Conservation (phyloP, 2,113 vertebrate genomes). For the Nothocercus julius region DNA sequence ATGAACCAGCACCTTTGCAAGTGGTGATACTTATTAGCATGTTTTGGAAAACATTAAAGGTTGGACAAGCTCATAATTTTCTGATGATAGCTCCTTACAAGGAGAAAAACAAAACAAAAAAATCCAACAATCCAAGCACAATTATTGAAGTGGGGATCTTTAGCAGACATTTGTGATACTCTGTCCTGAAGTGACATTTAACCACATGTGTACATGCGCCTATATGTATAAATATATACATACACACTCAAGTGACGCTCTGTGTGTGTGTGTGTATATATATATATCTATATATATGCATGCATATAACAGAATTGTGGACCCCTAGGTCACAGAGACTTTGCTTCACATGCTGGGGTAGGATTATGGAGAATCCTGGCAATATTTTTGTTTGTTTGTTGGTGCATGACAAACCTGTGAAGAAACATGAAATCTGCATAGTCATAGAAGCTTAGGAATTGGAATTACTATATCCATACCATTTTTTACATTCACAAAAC, state of each 20-base stretch:
- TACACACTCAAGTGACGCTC: no score
- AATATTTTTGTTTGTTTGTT: not conserved
- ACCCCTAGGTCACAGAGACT: not conserved
- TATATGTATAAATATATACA: no score
- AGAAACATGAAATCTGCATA: not conserved
- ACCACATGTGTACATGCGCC: not conserved
- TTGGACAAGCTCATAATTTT: conserved; percentile 28
- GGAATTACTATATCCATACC: not conserved
- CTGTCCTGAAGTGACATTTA: not conserved
- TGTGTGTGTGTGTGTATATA: not conserved
- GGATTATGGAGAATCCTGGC: conserved; percentile 14
- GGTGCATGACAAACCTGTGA: not conserved
- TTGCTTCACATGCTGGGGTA: not conserved
- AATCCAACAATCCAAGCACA: not conserved
- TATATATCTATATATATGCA: not conserved
- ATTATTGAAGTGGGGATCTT: not conserved
- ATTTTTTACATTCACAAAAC: not conserved
- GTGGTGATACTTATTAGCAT: not conserved
- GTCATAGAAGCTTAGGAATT: not conserved
- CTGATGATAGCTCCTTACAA: not conserved
- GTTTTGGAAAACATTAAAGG: conserved; percentile 30
- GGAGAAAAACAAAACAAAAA: not conserved
- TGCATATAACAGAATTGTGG: not conserved
- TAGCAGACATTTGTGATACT: not conserved
- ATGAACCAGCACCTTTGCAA: not conserved